phyloP scores from a whole-genome alignment of 2,888 invertebrate species.

The Rambutsinella grinnellia region DNA sequence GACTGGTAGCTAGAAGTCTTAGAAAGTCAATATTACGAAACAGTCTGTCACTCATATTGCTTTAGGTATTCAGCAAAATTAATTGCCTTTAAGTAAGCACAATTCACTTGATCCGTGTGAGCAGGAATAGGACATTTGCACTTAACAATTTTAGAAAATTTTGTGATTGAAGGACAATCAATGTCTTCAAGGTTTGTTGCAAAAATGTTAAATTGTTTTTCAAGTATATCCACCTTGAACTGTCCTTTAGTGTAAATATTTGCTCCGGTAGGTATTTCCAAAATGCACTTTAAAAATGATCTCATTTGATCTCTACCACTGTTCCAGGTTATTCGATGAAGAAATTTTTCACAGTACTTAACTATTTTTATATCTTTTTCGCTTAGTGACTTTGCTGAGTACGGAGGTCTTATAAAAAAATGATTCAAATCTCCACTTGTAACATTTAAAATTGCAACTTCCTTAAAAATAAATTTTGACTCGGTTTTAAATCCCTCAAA shows the following conservation, averaged over 20 bases:
- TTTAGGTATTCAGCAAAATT: neutral
- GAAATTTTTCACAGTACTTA: slow-evolving; percentile 21
- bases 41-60: slow-evolving; percentile 28
- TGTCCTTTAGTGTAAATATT: slow-evolving; percentile 38
- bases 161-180: neutral
- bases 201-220: neutral
- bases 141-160: neutral
- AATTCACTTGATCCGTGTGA: slow-evolving; percentile 11
- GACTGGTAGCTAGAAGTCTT: neutral
- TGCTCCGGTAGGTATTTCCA: neutral
- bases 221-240: slow-evolving; percentile 5
- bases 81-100: slow-evolving; percentile 25
- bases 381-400: neutral
- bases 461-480: slow-evolving; percentile 32
- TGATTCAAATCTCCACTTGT: neutral
- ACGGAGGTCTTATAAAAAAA: slow-evolving; percentile 31
- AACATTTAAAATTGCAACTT: slow-evolving; percentile 8
- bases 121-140: slow-evolving; percentile 10
- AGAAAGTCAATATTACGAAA: slow-evolving; percentile 31
- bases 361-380: slow-evolving; percentile 10
- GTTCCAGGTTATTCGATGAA: slow-evolving; percentile 35
- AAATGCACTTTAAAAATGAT: neutral
- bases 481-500: slow-evolving; percentile 42
- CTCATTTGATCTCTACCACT: neutral
- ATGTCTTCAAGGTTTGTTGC: slow-evolving; percentile 28